Evolutionary conservation across 2,888 invertebrate genomes (phyloP), one percentile per base, ranked within the genome.

Genomic region (Troglohyphantes excavatus): DNA sequence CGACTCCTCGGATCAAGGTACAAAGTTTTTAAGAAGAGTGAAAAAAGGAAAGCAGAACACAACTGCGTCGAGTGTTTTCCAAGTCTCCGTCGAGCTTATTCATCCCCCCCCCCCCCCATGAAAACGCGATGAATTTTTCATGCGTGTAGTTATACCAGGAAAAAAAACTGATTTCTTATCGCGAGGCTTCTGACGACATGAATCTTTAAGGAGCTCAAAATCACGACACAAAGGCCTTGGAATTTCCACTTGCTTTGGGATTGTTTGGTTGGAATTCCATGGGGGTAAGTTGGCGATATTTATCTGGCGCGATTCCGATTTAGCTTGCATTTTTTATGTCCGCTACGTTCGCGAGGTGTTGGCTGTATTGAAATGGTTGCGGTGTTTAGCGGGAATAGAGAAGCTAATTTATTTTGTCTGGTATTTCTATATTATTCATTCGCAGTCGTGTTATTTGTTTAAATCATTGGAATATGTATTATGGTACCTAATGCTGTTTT

Each of bases 81-180:
- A 29, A 39, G 19, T 75, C 33, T 76, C 39, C 23, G 5, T 9
- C 5, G 9, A 68, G 68, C 19, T 33, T 29, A 33, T 73, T 72
- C 46, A 46, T 19, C n/a, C 17, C 33, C 29, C 23, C 46, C 39
- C n/a, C 17, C 33, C 29, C 23, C 33, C n/a, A 29, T 6, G 33
- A 21, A 39, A 19, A 19, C 27, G 9, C 23, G 61, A 82, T 82
- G 70, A 70, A 72, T 70, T 70, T 82, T 82, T 82, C 68, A 82
- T 70, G 59, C 59, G 11, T 23, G 11, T 33, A 70, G 59, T 61
- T 59, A 59, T 59, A 61, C 61, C 61, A 23, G 0, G 39, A 39
- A 23, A 53, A 82, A 70, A 82, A 82, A 70, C 59, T 82, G 70
- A 29, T 82, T 70, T 70, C 70, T 82, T 70, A 61, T 82, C 82